These are phyloP conservation scores for Strigamia crassipes DNA, from an alignment of 2,888 invertebrate species.

Conservation along the genomic window DNA sequence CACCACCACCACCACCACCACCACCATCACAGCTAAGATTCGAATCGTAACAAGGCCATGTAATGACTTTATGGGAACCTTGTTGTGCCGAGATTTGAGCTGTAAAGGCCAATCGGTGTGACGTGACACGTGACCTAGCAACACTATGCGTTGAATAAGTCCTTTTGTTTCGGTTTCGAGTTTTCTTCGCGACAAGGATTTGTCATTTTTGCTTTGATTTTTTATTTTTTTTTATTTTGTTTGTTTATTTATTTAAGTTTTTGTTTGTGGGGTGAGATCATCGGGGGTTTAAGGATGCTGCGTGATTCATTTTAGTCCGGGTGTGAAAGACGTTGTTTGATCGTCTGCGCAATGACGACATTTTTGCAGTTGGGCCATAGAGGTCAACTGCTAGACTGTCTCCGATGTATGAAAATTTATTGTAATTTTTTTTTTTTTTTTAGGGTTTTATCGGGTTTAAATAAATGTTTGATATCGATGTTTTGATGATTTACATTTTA, in stretches of 20 bases:
- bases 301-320: not conserved
- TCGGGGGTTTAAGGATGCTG: not conserved
- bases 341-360: not conserved
- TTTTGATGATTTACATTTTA: not conserved
- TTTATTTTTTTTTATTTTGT: not conserved
- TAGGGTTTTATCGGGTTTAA: not conserved
- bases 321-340: conserved; percentile 28
- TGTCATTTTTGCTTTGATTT: not conserved
- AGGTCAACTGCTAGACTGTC: conserved; percentile 7
- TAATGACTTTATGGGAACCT: conserved; percentile 24
- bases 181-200: not conserved
- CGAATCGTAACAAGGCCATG: conserved; percentile 28
- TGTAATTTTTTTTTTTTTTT: not conserved
- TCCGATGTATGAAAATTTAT: conserved; percentile 19
- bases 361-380: not conserved
- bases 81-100: not conserved
- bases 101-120: not conserved
- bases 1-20: not conserved
- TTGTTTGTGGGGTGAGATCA: not conserved
- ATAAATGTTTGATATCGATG: not conserved
- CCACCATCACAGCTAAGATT: not conserved
- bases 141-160: not conserved
- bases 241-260: conserved; percentile 8
- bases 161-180: not conserved
- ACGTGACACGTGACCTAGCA: not conserved